Evolutionary conservation across 2,888 invertebrate species (phyloP), one percentile per base, ranked within the genome.

Genomic region (Ferdinandea cuprea): DNA sequence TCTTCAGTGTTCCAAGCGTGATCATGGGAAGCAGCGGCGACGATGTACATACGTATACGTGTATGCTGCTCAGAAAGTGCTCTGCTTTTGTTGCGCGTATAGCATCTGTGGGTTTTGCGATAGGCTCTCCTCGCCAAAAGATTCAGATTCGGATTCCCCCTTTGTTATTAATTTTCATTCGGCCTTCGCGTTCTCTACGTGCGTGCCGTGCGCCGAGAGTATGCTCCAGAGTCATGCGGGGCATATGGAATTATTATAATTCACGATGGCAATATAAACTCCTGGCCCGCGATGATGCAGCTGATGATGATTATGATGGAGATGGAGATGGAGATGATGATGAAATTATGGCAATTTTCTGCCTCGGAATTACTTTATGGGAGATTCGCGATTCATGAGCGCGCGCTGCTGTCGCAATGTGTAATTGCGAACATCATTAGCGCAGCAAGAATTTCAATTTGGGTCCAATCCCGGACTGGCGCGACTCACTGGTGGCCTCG

Each of bases 261-360:
- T 83, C 83, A 83, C 83, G 83, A 78, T 52, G 73, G 72, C 78
- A 78, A 72, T 78, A 83, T 83, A 83, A 83, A 83, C 72, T 83
- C 66, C 78, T 72, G 83, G 72, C n/a, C n/a, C n/a, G n/a, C 78
- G 73, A 78, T 78, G 83, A 83, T 83, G 72, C 83, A 83, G 83
- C 83, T 83, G 83, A 83, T 78, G 73, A 66, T 83, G 83, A 83
- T 83, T 83, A 83, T 83, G 83, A 78, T 83, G 78, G 73, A 83
- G 83, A 77, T 83, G 81, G 42, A 72, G 83, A 68, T 83, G 83
- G 78, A 78, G 83, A 83, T 83, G 83, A 77, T 83, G 78, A n/a
- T n/a, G 44, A 83, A 83, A 83, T 83, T 83, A 83, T 83, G 83
- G 83, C 83, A 83, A 83, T 83, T 83, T 83, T 83, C 83, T 83